Percentiles rank a stretch among this genome's conserved stretches.
Conservation (phyloP, 1,140 invertebrate genomes). For the Frieseomelitta varia region DNA sequence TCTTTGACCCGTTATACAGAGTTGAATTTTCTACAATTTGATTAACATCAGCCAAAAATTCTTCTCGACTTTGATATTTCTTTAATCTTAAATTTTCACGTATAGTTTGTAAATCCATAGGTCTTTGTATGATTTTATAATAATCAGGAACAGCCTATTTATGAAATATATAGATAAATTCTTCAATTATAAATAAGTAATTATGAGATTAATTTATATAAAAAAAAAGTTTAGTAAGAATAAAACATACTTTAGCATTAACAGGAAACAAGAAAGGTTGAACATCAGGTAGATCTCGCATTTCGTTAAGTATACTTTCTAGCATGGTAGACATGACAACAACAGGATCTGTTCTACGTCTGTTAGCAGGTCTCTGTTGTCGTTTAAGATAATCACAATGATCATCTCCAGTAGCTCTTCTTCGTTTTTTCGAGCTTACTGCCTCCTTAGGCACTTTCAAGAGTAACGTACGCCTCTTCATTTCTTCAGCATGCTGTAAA, state of each 20-base stretch:
- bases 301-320: slow-evolving; percentile 96
- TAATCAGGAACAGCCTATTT: slow-evolving; percentile 94
- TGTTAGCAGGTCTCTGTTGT: slow-evolving; percentile 93
- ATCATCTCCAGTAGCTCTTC: slow-evolving; percentile 87
- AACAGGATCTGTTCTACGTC: slow-evolving; percentile 97
- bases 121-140: slow-evolving; percentile 93
- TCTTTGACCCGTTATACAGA: slow-evolving; percentile 95
- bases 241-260: slow-evolving; percentile 89
- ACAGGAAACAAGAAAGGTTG: slow-evolving; percentile 97
- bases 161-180: slow-evolving; percentile 32
- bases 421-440: slow-evolving; percentile 85
- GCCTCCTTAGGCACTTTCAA: slow-evolving; percentile 92
- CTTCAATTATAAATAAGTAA: background rate
- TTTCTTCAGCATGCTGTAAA: slow-evolving; percentile 89
- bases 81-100: slow-evolving; percentile 95
- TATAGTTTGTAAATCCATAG: slow-evolving; percentile 99
- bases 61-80: slow-evolving; percentile 96
- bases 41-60: slow-evolving; percentile 97
- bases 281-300: slow-evolving; percentile 95
- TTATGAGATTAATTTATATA: slow-evolving; percentile 3
- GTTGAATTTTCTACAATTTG: slow-evolving; percentile 98
- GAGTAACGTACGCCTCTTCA: slow-evolving; percentile 90
- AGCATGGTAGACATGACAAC: slow-evolving; percentile 96
- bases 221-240: slow-evolving; percentile 22
- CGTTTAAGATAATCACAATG: slow-evolving; percentile 97